Evolutionary conservation across 2,888 invertebrate species (phyloP), one percentile per base, ranked within the genome.

Genomic region (Operophtera brumata): DNA sequence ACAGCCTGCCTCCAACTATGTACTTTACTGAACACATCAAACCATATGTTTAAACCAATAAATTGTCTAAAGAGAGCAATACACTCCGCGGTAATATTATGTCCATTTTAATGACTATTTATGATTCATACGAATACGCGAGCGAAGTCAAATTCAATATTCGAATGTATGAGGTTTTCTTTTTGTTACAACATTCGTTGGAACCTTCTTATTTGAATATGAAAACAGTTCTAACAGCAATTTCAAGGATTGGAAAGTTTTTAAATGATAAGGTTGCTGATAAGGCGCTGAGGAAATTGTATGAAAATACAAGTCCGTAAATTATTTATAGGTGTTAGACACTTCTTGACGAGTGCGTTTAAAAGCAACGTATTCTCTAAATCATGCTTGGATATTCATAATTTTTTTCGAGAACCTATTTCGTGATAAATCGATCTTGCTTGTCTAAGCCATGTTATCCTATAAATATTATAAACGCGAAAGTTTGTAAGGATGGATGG

Each of bases 1-100:
- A 72, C 66, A 79, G 77, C 80, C 72, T 77, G 75, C 73, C 73
- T 70, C 66, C 67, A 69, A 66, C 65, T 58, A 65, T 50, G 54
- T 59, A 61, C 57, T 59, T 57, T 53, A 66, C 50, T 43, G 45
- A 57, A 60, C 46, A 54, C 25, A 60, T 58, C 57, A 42, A 35
- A 62, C 53, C 57, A 56, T 59, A 50, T 53, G 51, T 43, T 40
- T 43, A 30, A 56, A 49, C 55, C 48, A 58, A 62, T 64, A 59
- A 57, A 60, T 62, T 55, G 57, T 54, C 47, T 53, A 42, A 20
- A 44, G 37, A 57, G 47, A 56, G 34, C 44, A 47, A 60, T 56
- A 62, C 41, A 62, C 40, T 48, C 28, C 39, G 54, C 49, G 44
- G 47, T 54, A 57, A 53, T 51, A 35, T 54, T 54, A 60, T 58